Percentiles rank a stretch among this genome's conserved stretches.
Evolutionary conservation across 2,113 vertebrate species (phyloP).

Genomic region (Lates calcarifer): DNA sequence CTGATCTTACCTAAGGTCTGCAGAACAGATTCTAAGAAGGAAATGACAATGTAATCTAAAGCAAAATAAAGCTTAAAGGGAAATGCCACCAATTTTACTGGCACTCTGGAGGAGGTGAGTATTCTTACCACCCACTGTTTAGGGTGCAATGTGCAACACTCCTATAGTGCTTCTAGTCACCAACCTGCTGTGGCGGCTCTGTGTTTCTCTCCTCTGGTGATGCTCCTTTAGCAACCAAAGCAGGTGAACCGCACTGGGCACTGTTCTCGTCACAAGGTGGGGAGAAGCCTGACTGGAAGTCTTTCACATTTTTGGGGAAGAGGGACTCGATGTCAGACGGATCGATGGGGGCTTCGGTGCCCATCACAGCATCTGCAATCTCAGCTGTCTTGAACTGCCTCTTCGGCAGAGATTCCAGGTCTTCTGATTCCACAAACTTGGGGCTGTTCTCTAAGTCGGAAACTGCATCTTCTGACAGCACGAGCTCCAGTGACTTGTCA

Average conservation of each 20-base stretch:
- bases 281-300: constrained; percentile 63
- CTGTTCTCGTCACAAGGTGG: constrained; percentile 76
- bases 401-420: constrained; percentile 58
- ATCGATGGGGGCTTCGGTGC: constrained; percentile 76
- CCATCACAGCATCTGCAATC: constrained; percentile 88
- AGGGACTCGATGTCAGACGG: constrained; percentile 84
- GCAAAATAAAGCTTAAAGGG: background rate
- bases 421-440: constrained; percentile 74
- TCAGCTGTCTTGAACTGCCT: constrained; percentile 86
- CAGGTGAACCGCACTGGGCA: constrained; percentile 56
- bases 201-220: constrained; percentile 27
- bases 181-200: constrained; percentile 70
- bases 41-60: background rate
- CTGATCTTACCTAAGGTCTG: background rate
- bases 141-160: background rate
- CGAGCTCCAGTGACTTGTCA: constrained; percentile 48
- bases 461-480: constrained; percentile 54
- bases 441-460: constrained; percentile 69
- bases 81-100: background rate
- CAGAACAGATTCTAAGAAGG: background rate
- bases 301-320: constrained; percentile 84
- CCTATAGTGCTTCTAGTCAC: background rate
- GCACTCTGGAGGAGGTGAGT: too few relatives aligned
- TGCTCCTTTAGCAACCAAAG: constrained; percentile 7
- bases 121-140: background rate